phyloP scores from a whole-genome alignment of 2,797 vertebrate species.

The Protosalanx chinensis region DNA sequence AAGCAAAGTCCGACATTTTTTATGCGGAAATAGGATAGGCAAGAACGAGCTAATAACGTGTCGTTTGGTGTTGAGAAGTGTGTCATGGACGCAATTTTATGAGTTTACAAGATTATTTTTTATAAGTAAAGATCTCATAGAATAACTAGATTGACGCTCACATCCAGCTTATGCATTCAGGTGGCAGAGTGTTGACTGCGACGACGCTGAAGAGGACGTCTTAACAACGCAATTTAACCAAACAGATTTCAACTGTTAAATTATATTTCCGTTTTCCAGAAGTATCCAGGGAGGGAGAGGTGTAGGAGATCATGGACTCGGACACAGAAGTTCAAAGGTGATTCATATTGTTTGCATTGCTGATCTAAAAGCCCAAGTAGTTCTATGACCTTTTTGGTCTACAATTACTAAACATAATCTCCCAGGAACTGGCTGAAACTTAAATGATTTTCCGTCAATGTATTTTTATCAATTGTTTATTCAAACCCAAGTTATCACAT shows the following conservation, averaged over 20 bases:
- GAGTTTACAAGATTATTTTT: background rate
- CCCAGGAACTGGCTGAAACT: too few species aligned
- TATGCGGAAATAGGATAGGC: background rate
- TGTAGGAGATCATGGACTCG: constrained; percentile 35
- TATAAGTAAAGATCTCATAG: background rate
- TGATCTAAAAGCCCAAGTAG: background rate
- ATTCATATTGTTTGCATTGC: too few species aligned
- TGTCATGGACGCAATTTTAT: background rate
- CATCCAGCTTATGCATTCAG: background rate
- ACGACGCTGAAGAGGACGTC: too few species aligned
- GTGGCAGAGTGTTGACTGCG: background rate
- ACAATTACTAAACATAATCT: too few species aligned
- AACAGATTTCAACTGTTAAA: too few species aligned
- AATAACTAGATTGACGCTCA: background rate
- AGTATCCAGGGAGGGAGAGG: background rate
- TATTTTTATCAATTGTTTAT: background rate
- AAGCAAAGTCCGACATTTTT: constrained; percentile 1
- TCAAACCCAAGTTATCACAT: background rate
- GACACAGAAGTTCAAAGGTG: constrained; percentile 49
- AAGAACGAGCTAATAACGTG: background rate
- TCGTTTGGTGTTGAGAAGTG: background rate
- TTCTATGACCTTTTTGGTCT: background rate
- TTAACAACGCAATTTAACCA: too few species aligned
- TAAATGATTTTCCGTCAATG: background rate
- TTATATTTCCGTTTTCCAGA: too few species aligned